Conservation (phyloP, 2,888 invertebrate genomes). For the Drosophila histrio region DNA sequence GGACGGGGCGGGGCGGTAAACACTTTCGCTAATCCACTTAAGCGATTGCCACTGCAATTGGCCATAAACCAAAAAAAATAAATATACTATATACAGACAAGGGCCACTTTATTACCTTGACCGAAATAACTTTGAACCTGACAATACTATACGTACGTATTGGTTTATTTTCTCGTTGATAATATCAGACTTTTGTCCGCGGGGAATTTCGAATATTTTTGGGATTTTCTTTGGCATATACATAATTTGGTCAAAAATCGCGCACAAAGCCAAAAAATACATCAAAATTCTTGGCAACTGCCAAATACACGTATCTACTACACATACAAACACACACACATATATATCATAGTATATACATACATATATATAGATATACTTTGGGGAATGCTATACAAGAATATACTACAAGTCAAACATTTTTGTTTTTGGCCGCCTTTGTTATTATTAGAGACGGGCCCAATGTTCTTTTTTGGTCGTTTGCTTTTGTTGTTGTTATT, state of each 20-base stretch:
- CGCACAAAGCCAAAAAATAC: constrained; percentile 62
- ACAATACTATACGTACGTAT: constrained; percentile 7
- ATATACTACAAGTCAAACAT: constrained; percentile 63
- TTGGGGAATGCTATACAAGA: constrained; percentile 32
- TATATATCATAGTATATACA: constrained; percentile 7
- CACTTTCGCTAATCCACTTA: constrained; percentile 77
- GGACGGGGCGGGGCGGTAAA: constrained; percentile 29
- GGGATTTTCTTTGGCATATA: constrained; percentile 37
- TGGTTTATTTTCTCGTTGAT: constrained; percentile 4
- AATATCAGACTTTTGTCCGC: constrained; percentile 1
- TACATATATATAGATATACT: constrained; percentile 6
- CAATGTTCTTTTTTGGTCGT: constrained; percentile 54
- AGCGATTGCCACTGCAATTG: constrained; percentile 39
- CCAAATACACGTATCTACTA: constrained; percentile 18
- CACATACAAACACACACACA: constrained; percentile 3
- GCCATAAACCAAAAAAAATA: constrained; percentile 25
- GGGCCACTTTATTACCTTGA: constrained; percentile 48
- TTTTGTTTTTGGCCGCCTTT: constrained; percentile 53
- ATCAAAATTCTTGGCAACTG: constrained; percentile 75
- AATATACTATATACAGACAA: background rate
- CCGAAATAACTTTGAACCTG: constrained; percentile 66
- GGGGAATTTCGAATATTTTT: constrained; percentile 29
- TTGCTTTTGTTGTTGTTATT: constrained; percentile 41
- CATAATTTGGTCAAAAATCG: constrained; percentile 49
- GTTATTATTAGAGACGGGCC: constrained; percentile 69